Conservation (phyloP, 1,140 invertebrate species). For the Drosophila suzukii region DNA sequence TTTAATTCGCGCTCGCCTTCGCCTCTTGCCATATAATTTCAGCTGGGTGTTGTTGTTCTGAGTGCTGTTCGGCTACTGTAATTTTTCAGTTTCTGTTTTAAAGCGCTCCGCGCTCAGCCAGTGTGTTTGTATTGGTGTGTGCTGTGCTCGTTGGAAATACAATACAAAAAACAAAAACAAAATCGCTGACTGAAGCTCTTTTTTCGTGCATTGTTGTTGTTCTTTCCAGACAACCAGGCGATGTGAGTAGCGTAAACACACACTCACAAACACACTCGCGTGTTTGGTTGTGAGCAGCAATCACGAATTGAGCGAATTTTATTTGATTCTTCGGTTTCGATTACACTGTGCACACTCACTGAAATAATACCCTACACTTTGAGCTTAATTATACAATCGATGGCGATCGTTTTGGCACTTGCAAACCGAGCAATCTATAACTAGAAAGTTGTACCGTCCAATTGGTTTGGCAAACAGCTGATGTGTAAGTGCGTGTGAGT, state of each 20-base stretch:
- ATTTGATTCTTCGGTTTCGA: constrained; percentile 28
- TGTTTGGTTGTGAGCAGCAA: constrained; percentile 17
- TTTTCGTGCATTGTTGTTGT: constrained; percentile 41
- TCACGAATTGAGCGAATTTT: constrained; percentile 44
- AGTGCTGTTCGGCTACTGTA: constrained; percentile 46
- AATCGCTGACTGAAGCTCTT: constrained; percentile 58
- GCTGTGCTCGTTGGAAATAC: constrained; percentile 11
- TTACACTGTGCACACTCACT: background rate
- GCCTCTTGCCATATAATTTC: constrained; percentile 12
- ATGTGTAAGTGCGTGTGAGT: constrained; percentile 6
- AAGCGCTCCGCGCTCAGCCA: constrained; percentile 41
- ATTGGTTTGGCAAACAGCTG: constrained; percentile 51
- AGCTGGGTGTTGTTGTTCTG: constrained; percentile 35
- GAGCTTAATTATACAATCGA: constrained; percentile 17
- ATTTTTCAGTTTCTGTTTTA: constrained; percentile 57
- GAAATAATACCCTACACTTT: constrained; percentile 17
- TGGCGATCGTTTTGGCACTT: constrained; percentile 26
- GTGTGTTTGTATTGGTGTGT: constrained; percentile 19
- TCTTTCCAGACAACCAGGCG: constrained; percentile 22
- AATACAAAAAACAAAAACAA: constrained; percentile 34
- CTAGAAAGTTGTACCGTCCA: constrained; percentile 26
- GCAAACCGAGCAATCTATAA: constrained; percentile 30
- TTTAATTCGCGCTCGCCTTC: constrained; percentile 43
- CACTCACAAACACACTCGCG: background rate
- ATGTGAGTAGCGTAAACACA: constrained; percentile 33